A percentile compares a stretch with the other conserved stretches of the same genome.
These are phyloP conservation scores for Drosophila tani DNA, from an alignment of 1,140 invertebrate genomes.

Conservation along the genomic window DNA sequence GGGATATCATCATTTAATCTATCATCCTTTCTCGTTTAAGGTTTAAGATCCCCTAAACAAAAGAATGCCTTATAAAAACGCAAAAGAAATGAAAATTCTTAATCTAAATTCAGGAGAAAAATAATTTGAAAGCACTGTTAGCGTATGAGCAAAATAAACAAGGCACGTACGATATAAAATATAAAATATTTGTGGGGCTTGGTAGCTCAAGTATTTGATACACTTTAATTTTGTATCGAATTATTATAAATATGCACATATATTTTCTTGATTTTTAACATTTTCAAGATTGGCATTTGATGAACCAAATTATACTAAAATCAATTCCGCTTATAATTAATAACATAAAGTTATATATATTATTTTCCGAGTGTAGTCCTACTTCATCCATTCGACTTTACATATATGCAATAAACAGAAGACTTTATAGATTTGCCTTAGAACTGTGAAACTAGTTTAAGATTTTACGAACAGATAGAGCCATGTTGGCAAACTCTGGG, in stretches of 20 bases:
- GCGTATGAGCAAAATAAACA: neutral
- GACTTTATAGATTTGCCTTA: neutral
- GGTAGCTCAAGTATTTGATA: neutral
- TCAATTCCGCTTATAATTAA: no score
- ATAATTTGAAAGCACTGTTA: constrained; percentile 5
- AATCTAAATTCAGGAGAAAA: constrained; percentile 13
- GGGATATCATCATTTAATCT: neutral
- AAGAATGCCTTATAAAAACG: constrained; percentile 31
- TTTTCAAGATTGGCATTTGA: no score
- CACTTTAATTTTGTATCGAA: neutral
- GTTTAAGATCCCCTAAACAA: neutral
- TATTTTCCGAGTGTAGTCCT: neutral
- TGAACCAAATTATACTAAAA: neutral
- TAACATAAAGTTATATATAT: neutral
- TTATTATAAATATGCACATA: no score
- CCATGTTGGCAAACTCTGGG: neutral
- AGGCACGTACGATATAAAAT: neutral
- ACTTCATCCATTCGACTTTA: neutral
- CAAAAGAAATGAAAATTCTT: neutral
- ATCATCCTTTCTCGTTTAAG: neutral
- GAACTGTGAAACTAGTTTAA: constrained; percentile 8
- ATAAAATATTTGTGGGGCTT: no score
- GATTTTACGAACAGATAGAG: neutral
- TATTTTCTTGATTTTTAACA: neutral
- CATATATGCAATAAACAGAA: constrained; percentile 6